A percentile compares a stretch with the other conserved stretches of the same genome.
phyloP scores from a whole-genome alignment of 2,113 vertebrate genomes.

The Herpailurus yagouaroundi region DNA sequence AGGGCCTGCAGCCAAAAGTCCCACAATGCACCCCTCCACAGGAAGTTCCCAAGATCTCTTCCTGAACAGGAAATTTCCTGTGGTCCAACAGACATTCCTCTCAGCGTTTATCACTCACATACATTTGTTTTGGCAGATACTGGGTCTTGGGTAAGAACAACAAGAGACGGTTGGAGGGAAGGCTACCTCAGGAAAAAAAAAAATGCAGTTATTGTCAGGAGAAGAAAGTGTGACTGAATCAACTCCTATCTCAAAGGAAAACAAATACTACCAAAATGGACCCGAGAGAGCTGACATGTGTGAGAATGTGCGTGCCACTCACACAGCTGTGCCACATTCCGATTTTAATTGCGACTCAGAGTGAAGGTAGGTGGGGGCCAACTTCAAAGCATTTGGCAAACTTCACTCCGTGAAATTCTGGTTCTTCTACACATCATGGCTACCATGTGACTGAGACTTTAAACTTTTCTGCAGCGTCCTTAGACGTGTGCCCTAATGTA shows the following conservation, averaged over 20 bases:
- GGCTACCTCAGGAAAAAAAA: slow-evolving; percentile 36
- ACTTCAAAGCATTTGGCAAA: neutral
- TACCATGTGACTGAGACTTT: neutral
- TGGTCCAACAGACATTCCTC: slow-evolving; percentile 90
- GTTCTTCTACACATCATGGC: neutral
- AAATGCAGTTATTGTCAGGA: slow-evolving; percentile 66
- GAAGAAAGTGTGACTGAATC: slow-evolving; percentile 74
- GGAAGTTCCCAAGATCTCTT: slow-evolving; percentile 94
- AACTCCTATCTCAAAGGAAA: slow-evolving; percentile 70
- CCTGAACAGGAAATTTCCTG: slow-evolving; percentile 96
- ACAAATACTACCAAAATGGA: slow-evolving; percentile 55
- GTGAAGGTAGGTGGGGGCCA: neutral
- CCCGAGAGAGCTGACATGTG: neutral
- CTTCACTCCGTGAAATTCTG: neutral
- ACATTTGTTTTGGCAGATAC: slow-evolving; percentile 89
- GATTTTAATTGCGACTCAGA: neutral
- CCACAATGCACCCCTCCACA: slow-evolving; percentile 90
- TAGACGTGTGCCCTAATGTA: neutral
- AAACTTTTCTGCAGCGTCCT: neutral
- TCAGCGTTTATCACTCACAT: slow-evolving; percentile 86
- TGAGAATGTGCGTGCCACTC: neutral
- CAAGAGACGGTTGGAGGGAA: slow-evolving; percentile 82
- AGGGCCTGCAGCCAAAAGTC: slow-evolving; percentile 87
- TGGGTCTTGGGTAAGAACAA: slow-evolving; percentile 84
- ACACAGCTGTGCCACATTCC: neutral